Percentiles rank a stretch among this genome's conserved stretches.
phyloP scores from a whole-genome alignment of 1,140 invertebrate genomes.

The Heliconius nattereri region DNA sequence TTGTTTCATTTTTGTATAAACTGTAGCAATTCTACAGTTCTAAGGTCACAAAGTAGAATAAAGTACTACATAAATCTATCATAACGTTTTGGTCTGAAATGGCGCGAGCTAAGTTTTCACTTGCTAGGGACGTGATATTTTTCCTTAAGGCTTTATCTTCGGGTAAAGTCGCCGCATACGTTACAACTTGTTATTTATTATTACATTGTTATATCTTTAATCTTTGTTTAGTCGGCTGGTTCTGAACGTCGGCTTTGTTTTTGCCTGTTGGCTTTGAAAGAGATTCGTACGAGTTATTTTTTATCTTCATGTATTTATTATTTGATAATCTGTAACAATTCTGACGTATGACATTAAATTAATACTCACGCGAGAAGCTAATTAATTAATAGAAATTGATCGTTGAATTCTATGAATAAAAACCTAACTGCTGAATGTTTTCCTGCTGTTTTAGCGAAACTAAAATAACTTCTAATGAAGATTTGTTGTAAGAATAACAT shows the following conservation, averaged over 20 bases:
- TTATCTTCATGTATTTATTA: background rate
- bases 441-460: too few species aligned
- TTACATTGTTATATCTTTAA: background rate
- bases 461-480: too few species aligned
- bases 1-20: background rate
- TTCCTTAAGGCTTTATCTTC: background rate
- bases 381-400: too few species aligned
- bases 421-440: too few species aligned
- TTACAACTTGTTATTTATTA: background rate
- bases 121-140: background rate
- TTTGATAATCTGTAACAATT: background rate
- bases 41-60: background rate
- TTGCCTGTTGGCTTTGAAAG: background rate
- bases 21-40: background rate
- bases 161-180: background rate
- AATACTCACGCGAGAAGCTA: too few species aligned
- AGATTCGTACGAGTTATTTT: too few species aligned
- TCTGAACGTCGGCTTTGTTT: background rate
- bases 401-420: too few species aligned
- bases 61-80: constrained; percentile 4
- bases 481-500: too few species aligned
- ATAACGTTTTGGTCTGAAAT: constrained; percentile 1
- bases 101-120: background rate
- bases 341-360: too few species aligned
- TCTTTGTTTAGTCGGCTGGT: background rate